phyloP scores from a whole-genome alignment of 2,888 invertebrate genomes.

The Pterostichus madidus region DNA sequence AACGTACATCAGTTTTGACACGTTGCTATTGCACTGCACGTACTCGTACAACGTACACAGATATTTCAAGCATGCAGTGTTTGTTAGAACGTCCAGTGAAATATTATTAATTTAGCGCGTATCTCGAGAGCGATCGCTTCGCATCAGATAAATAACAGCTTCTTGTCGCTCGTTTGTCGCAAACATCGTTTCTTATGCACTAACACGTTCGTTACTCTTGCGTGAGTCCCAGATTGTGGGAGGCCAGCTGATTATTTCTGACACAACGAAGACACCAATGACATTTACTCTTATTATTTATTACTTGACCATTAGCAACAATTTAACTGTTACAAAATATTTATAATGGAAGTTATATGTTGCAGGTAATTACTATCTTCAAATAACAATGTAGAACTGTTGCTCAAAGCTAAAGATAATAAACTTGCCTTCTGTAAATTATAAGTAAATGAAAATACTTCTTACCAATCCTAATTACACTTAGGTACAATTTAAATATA shows the following conservation, averaged over 20 bases:
- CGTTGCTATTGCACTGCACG: too few species aligned
- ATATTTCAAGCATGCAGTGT: conserved; percentile 39
- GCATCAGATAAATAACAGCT: conserved; percentile 34
- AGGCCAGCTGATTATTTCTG: conserved; percentile 32
- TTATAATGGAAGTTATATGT: not conserved
- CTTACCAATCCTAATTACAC: not conserved
- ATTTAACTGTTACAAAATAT: conserved; percentile 12
- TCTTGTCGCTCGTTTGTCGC: conserved; percentile 18
- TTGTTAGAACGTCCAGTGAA: conserved; percentile 38
- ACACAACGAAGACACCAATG: not conserved
- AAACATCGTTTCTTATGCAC: conserved; percentile 20
- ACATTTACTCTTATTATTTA: conserved; percentile 20
- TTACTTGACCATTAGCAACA: conserved; percentile 21
- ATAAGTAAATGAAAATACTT: not conserved
- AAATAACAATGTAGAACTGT: not conserved
- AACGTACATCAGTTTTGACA: conserved; percentile 31
- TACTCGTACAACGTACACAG: not conserved
- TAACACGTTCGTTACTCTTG: conserved; percentile 1
- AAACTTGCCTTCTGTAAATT: not conserved
- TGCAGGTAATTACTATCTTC: not conserved
- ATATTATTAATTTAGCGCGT: conserved; percentile 54
- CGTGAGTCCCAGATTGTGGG: conserved; percentile 7
- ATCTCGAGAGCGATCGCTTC: conserved; percentile 31
- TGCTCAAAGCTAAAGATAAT: not conserved
- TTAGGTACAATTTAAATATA: too few species aligned